These are phyloP conservation scores for Gasterosteus nipponicus DNA, from an alignment of 2,113 vertebrate species.

Conservation along the genomic window DNA sequence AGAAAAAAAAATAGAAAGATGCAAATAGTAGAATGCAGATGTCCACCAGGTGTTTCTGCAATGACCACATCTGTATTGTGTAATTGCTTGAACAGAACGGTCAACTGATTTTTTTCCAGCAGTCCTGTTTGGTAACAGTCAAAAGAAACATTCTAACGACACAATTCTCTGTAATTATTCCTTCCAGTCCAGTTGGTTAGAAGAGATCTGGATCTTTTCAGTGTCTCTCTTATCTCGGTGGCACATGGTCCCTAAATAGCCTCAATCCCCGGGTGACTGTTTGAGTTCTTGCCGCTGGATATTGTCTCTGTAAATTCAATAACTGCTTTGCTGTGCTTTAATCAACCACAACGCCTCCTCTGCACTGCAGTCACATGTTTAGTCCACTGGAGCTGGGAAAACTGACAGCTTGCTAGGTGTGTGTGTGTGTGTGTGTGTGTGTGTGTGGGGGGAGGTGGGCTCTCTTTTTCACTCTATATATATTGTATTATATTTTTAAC, in stretches of 20 bases:
- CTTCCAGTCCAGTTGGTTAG: not conserved
- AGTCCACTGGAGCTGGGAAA: conserved; percentile 39
- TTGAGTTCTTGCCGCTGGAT: conserved; percentile 44
- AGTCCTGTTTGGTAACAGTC: not conserved
- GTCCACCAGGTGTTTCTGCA: not conserved
- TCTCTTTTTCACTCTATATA: conserved; percentile 1
- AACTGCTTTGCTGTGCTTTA: conserved; percentile 52
- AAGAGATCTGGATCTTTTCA: conserved; percentile 15
- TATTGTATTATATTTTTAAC: not conserved
- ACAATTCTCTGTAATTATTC: not conserved
- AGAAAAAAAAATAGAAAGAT: not conserved
- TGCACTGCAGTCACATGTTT: conserved; percentile 43
- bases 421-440: not conserved
- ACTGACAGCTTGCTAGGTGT: conserved; percentile 45
- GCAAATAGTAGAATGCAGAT: not conserved
- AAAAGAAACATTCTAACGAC: not conserved
- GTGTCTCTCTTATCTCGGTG: conserved; percentile 14
- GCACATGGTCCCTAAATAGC: conserved; percentile 34
- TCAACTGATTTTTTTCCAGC: too few species aligned
- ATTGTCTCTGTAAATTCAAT: conserved; percentile 68
- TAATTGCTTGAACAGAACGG: too few species aligned
- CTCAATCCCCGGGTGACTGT: conserved; percentile 38
- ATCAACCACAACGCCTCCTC: conserved; percentile 37
- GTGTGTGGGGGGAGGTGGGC: not conserved
- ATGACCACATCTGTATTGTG: not conserved